phyloP scores from a whole-genome alignment of 2,888 invertebrate species.

The Eupithecia centaureata region DNA sequence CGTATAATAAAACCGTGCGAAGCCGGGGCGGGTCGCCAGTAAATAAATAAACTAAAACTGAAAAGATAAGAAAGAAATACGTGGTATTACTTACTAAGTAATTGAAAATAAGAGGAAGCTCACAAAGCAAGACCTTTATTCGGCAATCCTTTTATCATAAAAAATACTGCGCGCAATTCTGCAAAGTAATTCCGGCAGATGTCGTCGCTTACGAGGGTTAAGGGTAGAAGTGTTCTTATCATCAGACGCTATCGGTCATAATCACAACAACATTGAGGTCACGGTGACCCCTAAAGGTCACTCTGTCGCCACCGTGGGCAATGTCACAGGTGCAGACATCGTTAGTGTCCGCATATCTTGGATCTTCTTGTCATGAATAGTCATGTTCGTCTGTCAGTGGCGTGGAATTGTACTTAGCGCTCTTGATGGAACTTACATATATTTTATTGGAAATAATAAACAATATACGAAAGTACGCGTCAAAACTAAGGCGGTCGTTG shows the following conservation, averaged over 20 bases:
- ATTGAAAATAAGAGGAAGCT: neutral
- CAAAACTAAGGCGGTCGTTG: neutral
- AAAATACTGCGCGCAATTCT: neutral
- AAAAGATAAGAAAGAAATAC: too few species aligned
- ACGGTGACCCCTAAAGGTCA: constrained; percentile 38
- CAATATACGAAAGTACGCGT: neutral
- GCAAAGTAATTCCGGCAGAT: neutral
- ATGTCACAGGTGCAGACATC: constrained; percentile 39
- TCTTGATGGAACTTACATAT: neutral
- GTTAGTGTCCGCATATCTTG: constrained; percentile 40
- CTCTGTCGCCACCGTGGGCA: constrained; percentile 26
- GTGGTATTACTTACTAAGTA: neutral
- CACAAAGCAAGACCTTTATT: neutral
- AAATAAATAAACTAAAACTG: too few species aligned
- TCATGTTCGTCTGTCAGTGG: constrained; percentile 21
- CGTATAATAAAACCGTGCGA: too few species aligned
- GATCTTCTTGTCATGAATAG: constrained; percentile 27
- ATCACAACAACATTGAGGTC: constrained; percentile 36
- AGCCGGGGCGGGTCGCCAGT: too few species aligned
- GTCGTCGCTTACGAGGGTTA: neutral
- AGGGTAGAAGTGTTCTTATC: neutral
- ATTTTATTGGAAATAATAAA: neutral
- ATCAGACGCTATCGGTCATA: constrained; percentile 30
- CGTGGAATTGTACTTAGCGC: neutral
- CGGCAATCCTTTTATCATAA: constrained; percentile 1